These are phyloP conservation scores for Lutjanus campechanus DNA, from an alignment of 2,797 vertebrate species.

Conservation along the genomic window DNA sequence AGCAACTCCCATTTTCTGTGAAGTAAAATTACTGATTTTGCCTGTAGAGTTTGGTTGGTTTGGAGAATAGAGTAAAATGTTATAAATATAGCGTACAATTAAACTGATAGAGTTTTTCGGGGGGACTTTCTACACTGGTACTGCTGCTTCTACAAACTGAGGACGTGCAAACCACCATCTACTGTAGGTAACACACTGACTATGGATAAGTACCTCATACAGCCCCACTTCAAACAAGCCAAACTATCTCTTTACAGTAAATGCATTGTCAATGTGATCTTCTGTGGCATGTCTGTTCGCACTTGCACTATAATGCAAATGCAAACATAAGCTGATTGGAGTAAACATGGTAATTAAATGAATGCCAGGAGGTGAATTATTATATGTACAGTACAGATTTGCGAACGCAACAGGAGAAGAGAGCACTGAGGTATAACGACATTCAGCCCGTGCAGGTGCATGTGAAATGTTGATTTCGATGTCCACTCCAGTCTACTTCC, in stretches of 20 bases:
- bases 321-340: neutral
- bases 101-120: no score
- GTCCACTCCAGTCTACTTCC: constrained; percentile 69
- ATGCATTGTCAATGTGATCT: neutral
- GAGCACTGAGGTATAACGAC: constrained; percentile 2
- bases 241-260: neutral
- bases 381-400: constrained; percentile 9
- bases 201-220: no score
- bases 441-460: constrained; percentile 14
- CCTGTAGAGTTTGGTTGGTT: no score
- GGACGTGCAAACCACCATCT: no score
- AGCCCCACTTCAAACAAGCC: no score
- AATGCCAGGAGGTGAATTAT: constrained; percentile 1
- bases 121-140: no score
- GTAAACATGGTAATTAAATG: constrained; percentile 7
- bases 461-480: neutral
- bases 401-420: neutral
- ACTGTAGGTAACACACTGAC: no score
- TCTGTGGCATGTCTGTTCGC: neutral
- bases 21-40: no score
- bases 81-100: no score
- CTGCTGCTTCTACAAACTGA: no score
- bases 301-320: neutral
- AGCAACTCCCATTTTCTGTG: no score
- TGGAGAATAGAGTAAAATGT: no score